A percentile compares a stretch with the other conserved stretches of the same genome.
Evolutionary conservation across 2,888 invertebrate species (phyloP).

Genomic region (Ormyrus nitidulus): DNA sequence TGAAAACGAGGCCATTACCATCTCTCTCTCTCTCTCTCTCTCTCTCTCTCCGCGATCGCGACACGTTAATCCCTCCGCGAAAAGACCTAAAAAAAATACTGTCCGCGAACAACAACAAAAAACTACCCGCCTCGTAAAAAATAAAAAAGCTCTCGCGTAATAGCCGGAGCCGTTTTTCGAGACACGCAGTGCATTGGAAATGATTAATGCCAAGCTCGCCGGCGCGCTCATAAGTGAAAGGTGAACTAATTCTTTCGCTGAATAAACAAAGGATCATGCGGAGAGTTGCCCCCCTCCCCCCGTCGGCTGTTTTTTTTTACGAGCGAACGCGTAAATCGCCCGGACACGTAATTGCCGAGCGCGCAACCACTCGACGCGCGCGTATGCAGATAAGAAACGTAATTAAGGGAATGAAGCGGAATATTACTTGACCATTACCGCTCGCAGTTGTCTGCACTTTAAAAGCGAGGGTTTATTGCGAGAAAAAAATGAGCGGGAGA

Average conservation of each 20-base stretch:
- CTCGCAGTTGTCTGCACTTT: not conserved
- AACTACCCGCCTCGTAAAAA: too few relatives aligned
- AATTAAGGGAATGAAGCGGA: slow-evolving; percentile 4
- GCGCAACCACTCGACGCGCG: not conserved
- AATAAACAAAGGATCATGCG: slow-evolving; percentile 48
- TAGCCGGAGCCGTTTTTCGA: not conserved
- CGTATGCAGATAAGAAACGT: not conserved
- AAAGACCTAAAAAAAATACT: too few relatives aligned
- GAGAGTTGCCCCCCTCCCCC: not conserved
- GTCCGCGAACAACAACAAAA: too few relatives aligned
- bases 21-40: too few relatives aligned
- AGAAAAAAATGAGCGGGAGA: too few relatives aligned
- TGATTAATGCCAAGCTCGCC: slow-evolving; percentile 33
- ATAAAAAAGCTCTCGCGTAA: too few relatives aligned
- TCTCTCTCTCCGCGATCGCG: too few relatives aligned
- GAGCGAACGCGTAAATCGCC: slow-evolving; percentile 26
- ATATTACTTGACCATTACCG: too few relatives aligned
- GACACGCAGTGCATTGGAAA: not conserved
- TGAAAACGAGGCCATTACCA: too few relatives aligned
- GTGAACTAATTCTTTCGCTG: slow-evolving; percentile 31
- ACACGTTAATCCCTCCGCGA: too few relatives aligned
- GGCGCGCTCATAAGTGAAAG: slow-evolving; percentile 40
- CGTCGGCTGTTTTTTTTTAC: not conserved
- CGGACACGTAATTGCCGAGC: slow-evolving; percentile 13
- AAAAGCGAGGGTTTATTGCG: not conserved